Evolutionary conservation across 1,140 invertebrate genomes (phyloP), one percentile per base, ranked within the genome.

Genomic region (Penaeus japonicus): DNA sequence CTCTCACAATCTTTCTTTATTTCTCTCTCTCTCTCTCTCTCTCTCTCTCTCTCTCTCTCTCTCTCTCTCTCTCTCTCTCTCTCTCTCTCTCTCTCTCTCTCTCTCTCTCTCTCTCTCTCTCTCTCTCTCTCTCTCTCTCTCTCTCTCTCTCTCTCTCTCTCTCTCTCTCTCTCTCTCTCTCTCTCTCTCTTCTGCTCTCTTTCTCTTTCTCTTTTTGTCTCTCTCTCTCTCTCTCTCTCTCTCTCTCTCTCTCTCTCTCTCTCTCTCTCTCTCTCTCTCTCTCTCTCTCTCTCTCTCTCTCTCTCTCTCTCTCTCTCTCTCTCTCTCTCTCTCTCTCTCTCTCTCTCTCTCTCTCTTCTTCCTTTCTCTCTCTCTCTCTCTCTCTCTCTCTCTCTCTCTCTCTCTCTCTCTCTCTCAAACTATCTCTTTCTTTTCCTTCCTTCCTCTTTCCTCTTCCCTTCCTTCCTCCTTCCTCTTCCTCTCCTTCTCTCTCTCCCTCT

Each of bases 361-460:
- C 3, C 22, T 55, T 4, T 5, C 39, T 53, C 53, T 22, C 7
- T 5, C n/a, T 5, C 0, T 20, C 7, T 35, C 22, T 20, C 27
- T 55, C 54, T 59, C 57, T 30, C 30, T 59, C 54, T 24, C 80
- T 20, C 24, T 59, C 55, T 82, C 27, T 59, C 54, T 62, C 80
- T 22, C 54, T 27, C 54, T 27, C 2, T 39, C 35, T 39, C 7
- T 7, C 7, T 7, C 2, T 3, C 35, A 39, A 39, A n/a, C n/a
- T n/a, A n/a, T n/a, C n/a, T n/a, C n/a, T n/a, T n/a, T n/a, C 79
- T 81, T 27, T 81, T 55, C 62, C 79, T 82, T 57, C 62, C 54
- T 82, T n/a, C n/a, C n/a, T n/a, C n/a, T n/a, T n/a, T 39, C 35
- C 7, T 39, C 7, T 39, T 7, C 7, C 7, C 35, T 39, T 7